phyloP scores from a whole-genome alignment of 2,113 vertebrate species.

The Nycticebus coucang region DNA sequence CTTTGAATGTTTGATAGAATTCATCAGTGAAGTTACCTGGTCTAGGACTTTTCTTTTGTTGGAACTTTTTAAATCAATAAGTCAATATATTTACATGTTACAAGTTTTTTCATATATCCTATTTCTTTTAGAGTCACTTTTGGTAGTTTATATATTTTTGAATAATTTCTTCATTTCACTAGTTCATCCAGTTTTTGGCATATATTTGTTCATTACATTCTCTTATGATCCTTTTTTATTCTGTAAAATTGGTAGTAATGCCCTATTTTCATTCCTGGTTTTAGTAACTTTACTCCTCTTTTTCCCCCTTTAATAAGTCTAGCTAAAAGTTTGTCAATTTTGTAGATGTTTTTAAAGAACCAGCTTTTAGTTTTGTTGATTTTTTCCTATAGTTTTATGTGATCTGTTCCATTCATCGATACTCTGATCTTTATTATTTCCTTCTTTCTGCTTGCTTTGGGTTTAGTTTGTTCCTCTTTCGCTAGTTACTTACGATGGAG shows the following conservation, averaged over 20 bases:
- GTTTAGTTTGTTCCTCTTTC: neutral
- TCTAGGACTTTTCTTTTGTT: neutral
- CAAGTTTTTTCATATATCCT: neutral
- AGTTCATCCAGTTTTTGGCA: neutral
- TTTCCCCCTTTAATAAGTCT: neutral
- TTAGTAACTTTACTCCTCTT: neutral
- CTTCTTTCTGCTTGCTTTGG: neutral
- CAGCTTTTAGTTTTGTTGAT: neutral
- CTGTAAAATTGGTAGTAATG: neutral
- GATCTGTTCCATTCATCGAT: neutral
- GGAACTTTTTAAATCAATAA: neutral
- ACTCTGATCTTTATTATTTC: neutral
- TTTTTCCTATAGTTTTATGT: neutral
- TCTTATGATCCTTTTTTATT: neutral
- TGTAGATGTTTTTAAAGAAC: neutral
- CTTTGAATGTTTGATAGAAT: neutral
- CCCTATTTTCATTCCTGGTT: neutral
- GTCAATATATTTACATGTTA: neutral
- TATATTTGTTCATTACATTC: neutral
- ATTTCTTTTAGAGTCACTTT: conserved; percentile 16
- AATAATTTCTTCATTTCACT: neutral
- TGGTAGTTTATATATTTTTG: neutral
- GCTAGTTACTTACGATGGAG: neutral
- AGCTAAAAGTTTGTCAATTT: neutral
- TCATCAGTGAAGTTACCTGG: neutral